These are phyloP conservation scores for Xiphorhynchus erythropygius DNA, from an alignment of 2,797 vertebrate species.

Conservation along the genomic window DNA sequence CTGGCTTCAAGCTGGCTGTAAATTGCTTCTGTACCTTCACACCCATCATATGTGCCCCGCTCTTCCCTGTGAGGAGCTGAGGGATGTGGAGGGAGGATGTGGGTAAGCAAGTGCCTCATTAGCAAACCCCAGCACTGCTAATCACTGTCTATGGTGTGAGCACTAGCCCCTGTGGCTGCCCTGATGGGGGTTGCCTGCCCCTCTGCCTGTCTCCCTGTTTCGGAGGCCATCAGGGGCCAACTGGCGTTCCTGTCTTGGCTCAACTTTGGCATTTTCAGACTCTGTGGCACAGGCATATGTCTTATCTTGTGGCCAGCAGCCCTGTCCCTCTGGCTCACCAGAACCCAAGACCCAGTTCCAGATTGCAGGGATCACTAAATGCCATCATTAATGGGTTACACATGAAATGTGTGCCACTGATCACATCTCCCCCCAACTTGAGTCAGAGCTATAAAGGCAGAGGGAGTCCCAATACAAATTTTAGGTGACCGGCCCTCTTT, in stretches of 20 bases:
- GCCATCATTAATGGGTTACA: neutral
- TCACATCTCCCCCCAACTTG: neutral
- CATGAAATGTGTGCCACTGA: neutral
- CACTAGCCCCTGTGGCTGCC: neutral
- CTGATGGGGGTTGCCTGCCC: neutral
- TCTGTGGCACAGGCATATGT: accelerated
- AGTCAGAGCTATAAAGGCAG: neutral
- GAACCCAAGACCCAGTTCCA: neutral
- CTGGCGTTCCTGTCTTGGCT: neutral
- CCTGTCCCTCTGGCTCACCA: neutral
- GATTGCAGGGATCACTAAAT: accelerated
- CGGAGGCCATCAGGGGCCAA: accelerated
- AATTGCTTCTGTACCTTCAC: accelerated
- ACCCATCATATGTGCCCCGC: neutral
- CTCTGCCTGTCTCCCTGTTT: neutral
- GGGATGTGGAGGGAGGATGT: neutral
- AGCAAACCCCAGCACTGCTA: neutral
- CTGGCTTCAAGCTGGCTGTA: neutral
- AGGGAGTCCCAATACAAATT: neutral
- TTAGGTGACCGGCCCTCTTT: neutral
- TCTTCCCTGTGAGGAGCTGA: neutral
- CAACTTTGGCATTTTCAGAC: neutral
- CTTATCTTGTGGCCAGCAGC: neutral
- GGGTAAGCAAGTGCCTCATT: neutral
- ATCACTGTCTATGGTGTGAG: neutral